Base-by-base conservation (phyloP, 2,113 vertebrate species). In the Nycticebus coucang region DNA sequence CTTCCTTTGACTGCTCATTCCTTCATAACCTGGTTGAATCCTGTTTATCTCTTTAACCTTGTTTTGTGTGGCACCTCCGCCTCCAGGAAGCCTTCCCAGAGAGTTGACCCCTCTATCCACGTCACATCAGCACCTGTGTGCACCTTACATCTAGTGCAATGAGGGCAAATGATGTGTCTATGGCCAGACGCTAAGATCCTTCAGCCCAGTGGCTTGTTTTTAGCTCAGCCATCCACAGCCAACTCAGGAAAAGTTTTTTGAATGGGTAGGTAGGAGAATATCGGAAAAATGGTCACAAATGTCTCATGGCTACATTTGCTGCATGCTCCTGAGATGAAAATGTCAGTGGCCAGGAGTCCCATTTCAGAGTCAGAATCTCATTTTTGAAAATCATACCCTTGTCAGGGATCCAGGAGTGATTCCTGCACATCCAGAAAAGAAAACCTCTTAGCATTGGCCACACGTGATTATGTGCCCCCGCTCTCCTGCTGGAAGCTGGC, bases 291-390 rank as follows among this genome's bases (percentile, higher is more conserved):
- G 68, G 55, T 60, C 37, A 37, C 79, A 45, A 87, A 30, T 17
- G 57, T 87, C 57, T 50, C 33, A 66, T 62, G 84, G 21, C 68
- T 62, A 33, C 41, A 55, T 93, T 55, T 89, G 69, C 15, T 71
- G 57, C 22, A 41, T 12, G 30, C 26, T 96, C 72, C 21, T 60
- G 74, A 79, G 60, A 95, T 89, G 50, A 69, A 80, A 77, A 24
- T 78, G 80, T 91, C 22, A 72, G 45, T 87, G 59, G 41, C 68
- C 93, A 60, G 59, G 15, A 15, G 26, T 79, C 3, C 69, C 68
- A 78, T 62, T 86, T 91, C 69, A 80, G 79, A 96, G 53, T 77
- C 28, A 71, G 60, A 86, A 94, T 64, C 35, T 81, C 91, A 85
- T 60, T 22, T 26, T 45, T 94, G 79, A 72, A 60, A 77, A 66